Evolutionary conservation across 2,888 invertebrate genomes (phyloP), one percentile per base, ranked within the genome.

Genomic region (Sabellastarte sp.): DNA sequence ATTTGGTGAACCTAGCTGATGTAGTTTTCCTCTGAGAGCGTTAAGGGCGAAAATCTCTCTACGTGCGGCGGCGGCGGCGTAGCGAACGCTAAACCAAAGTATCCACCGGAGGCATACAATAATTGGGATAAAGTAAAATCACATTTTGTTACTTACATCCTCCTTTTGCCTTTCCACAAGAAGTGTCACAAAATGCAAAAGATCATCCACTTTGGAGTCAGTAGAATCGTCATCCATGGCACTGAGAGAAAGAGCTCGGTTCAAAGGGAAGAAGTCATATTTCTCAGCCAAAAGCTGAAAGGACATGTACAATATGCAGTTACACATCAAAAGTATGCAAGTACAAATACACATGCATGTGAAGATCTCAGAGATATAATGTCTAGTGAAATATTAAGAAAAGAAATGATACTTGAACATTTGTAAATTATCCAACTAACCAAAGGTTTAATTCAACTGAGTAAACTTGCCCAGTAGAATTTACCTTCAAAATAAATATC

Each of bases 251-350:
- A 84, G 72, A 5, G 84, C 84, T 2, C 83, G 75, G 66, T 83
- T 83, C 66, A 84, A 70, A 0, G 84, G 84, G 66, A 82, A 84
- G 76, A 84, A 84, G 68, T 84, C 84, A 63, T 77, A 82, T 64
- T 81, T 81, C 66, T 84, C 82, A 29, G 61, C 59, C 50, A 28
- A 5, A 32, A 73, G 59, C 73, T 73, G 70, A n/a, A 50, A 58
- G 52, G 33, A 15, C n/a, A n/a, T n/a, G n/a, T n/a, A n/a, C n/a
- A n/a, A n/a, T n/a, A n/a, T n/a, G n/a, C n/a, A 20, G 10, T 50
- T 50, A 20, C 50, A 15, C 50, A 50, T 15, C 50, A 50, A 15
- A 50, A 15, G 50, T 50, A 50, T 50, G 20, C 20, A 50, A 50
- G 20, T 50, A 50, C 10, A 15, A 50, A 50, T 15, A 15, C 20